Base-by-base conservation (phyloP, 2,888 invertebrate genomes). In the Hirtodrosophila alboralis region DNA sequence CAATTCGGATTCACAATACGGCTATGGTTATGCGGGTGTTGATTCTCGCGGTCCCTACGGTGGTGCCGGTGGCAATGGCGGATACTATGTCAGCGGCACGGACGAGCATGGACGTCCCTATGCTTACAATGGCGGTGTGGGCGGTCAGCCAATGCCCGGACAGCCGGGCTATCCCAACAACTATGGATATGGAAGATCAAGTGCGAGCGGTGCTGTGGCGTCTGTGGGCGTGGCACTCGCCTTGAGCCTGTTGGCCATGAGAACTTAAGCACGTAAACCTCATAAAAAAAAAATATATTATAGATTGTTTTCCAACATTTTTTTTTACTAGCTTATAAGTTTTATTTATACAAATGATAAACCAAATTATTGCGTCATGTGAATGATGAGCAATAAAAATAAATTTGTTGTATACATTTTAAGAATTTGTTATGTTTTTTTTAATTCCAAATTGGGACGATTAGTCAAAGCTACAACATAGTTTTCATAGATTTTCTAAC, bases 71-170 rank as follows among this genome's bases (percentile, higher is more conserved):
- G 80, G 80, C 51, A 81, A 81, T 21, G 80, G 80, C 0, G 80
- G 70, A 27, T 81, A 84, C 61, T 85, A 85, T 9, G 66, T 86
- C 2, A 59, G 73, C 26, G 84, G 80, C 33, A 84, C 67, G 12
- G 86, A 81, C n/a, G 81, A 86, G 60, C 86, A 84, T n/a, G 81
- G 81, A 1, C 61, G 86, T 0, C 86, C 86, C 27, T 81, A 51
- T 28, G 64, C 81, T 23, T 81, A 81, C 12, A 78, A 78, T 8
- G 72, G 79, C 9, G 70, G 66, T 18, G 34, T 30, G 5, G 37
- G 45, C n/a, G 73, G 61, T 2, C 60, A 66, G 1, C 40, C 59
- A 0, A 14, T 53, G 54, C 63, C 68, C 6, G 67, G 57, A 2
- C 68, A 57, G 13, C 64, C 60, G 0, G 68, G 69, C 2, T 72